Evolutionary conservation across 2,113 vertebrate species (phyloP), one percentile per base, ranked within the genome.

Genomic region (Calonectris borealis): DNA sequence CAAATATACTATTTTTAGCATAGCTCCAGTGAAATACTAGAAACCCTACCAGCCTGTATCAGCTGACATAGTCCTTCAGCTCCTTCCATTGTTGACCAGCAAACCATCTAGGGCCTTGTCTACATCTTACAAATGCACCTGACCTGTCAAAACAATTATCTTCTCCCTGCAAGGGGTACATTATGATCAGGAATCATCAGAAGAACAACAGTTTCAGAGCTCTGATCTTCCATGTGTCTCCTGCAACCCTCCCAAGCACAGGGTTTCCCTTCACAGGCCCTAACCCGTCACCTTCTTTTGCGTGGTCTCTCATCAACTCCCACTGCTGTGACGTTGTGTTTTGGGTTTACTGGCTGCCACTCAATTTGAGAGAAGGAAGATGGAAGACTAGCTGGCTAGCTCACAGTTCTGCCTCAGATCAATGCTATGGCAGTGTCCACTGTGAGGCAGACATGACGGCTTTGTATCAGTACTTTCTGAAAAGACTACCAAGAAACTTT

Each of bases 391-490:
- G 13, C 26, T 44, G 0, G 0, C 22, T 49, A 36, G n/a, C 25
- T 64, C 38, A 61, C 29, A 26, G 61, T 54, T 48, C 70, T 61
- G 40, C 64, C 40, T 64, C 36, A 34, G 34, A 27, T 25, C 42
- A 44, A 12, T 44, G 42, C 19, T 44, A 0, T 12, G 13, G 29
- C 31, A 17, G 11, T 34, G 34, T 27, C 26, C 26, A 10, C 21
- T 62, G 18, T 6, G 44, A 31, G 36, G 83, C 6, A 46, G 13
- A 52, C 8, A 1, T 15, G 55, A 46, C 0, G 1, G 15, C 27
- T 95, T 91, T 54, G 26, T 48, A 49, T 18, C 17, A 32, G 6
- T 26, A 10, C 31, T 73, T 40, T 83, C 49, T 60, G 75, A 38
- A 95, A 94, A 75, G 49, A 46, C n/a, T 14, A 8, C n/a, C 13